These are phyloP conservation scores for Macrotus californicus DNA, from an alignment of 2,113 vertebrate genomes.

Conservation along the genomic window DNA sequence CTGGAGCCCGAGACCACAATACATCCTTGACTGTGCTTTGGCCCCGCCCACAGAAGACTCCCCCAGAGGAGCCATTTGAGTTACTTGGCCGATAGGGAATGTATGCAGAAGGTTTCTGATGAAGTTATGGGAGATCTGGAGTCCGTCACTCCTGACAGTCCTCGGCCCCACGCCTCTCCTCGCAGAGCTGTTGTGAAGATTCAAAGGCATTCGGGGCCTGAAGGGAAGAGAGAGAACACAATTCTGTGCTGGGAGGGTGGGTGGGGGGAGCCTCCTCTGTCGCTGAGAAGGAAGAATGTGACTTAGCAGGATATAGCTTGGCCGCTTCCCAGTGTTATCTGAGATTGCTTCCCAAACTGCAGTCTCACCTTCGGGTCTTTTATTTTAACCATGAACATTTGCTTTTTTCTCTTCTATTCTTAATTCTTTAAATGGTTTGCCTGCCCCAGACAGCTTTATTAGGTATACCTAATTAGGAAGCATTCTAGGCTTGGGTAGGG, in stretches of 20 bases:
- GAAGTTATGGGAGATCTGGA: constrained; percentile 23
- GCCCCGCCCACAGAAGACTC: neutral
- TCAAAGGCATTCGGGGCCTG: constrained; percentile 14
- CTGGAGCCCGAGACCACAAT: neutral
- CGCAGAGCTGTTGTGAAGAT: neutral
- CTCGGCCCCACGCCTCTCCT: neutral
- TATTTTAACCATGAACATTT: neutral
- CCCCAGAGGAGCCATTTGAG: neutral
- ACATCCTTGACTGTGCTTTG: neutral
- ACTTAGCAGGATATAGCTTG: neutral
- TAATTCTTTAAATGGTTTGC: too few species aligned
- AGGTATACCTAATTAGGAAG: neutral
- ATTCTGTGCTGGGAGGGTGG: neutral
- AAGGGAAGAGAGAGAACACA: neutral
- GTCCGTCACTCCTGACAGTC: neutral
- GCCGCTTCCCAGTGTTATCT: neutral
- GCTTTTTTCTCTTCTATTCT: neutral
- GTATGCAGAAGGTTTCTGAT: neutral
- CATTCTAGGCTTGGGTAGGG: neutral
- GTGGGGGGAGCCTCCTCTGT: neutral
- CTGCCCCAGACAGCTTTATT: neutral
- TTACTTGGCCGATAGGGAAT: neutral
- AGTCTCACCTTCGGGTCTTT: neutral
- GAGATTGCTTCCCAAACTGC: neutral
- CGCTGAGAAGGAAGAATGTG: neutral